Percentiles rank a stretch among this genome's conserved stretches.
Evolutionary conservation across 1,140 invertebrate species (phyloP).

Genomic region (fruit fly (Drosophila melanogaster)): Release_6_plus_ISO1_MT NC_004354.4:21276501-21277000

Average conservation of each 20-base stretch:
- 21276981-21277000: conserved; percentile 1
- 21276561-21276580: not conserved
- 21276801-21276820: conserved; percentile 38
- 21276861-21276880: conserved; percentile 1
- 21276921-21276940: too few species aligned
- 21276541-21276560: not conserved
- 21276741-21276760: not conserved
- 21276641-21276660: conserved; percentile 3
- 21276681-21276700: conserved; percentile 27
- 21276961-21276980: too few species aligned
- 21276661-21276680: conserved; percentile 4
- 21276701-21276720: not conserved
- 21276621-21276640: conserved; percentile 9
- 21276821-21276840: conserved; percentile 31
- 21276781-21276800: conserved; percentile 6
- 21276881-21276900: not conserved
- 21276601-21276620: conserved; percentile 1
- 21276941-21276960: not conserved
- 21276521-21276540: not conserved
- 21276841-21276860: conserved; percentile 29
- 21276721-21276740: conserved; percentile 10
- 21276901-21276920: conserved; percentile 3
- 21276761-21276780: conserved; percentile 28
- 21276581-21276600: not conserved
- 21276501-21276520: not conserved